Percentiles rank a stretch among this genome's conserved stretches.
Evolutionary conservation across 2,888 invertebrate species (phyloP).

Genomic region (Lithophane semibrunnea): DNA sequence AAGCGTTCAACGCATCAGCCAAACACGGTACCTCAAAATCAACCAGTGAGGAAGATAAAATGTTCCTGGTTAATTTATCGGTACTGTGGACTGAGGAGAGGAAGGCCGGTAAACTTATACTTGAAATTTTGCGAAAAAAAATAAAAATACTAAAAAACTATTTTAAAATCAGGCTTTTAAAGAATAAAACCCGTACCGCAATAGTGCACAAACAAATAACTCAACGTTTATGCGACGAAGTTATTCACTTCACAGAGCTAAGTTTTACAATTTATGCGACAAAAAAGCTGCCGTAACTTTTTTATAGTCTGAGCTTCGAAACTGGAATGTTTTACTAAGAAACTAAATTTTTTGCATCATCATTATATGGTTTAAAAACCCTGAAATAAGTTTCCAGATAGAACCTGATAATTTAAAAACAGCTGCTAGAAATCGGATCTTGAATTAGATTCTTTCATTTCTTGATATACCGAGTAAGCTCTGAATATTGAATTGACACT

Average conservation of each 20-base stretch:
- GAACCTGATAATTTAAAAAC: no score
- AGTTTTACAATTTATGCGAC: constrained; percentile 55
- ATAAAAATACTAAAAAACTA: no score
- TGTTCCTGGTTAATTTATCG: no score
- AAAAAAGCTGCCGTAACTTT: constrained; percentile 46
- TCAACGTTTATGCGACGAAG: constrained; percentile 56
- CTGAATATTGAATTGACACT: neutral
- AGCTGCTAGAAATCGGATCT: neutral
- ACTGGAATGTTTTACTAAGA: constrained; percentile 23
- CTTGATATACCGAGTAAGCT: neutral
- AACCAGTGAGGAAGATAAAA: no score
- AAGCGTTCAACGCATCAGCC: no score
- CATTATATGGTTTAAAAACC: neutral
- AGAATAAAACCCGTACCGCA: constrained; percentile 19
- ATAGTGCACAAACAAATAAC: constrained; percentile 61
- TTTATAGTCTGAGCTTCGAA: constrained; percentile 28
- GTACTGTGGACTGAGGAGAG: no score
- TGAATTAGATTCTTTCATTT: neutral
- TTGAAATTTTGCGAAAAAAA: no score
- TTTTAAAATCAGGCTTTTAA: neutral
- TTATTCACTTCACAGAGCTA: constrained; percentile 52
- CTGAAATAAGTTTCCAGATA: no score
- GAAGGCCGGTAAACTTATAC: no score
- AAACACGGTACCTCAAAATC: no score
- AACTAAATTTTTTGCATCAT: neutral